phyloP scores from a whole-genome alignment of 2,797 vertebrate species.

The Acanthornis magna region DNA sequence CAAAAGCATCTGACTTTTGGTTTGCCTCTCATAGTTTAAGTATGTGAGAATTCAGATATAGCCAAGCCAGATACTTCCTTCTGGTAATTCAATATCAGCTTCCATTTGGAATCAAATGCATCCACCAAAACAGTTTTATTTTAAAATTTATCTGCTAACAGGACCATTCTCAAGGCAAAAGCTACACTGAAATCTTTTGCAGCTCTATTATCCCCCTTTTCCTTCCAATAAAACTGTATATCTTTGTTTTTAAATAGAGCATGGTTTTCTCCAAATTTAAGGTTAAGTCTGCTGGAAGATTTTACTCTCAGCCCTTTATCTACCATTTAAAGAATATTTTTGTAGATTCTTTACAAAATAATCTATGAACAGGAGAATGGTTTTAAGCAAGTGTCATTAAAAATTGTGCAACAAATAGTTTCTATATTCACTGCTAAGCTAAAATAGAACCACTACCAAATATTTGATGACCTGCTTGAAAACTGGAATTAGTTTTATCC shows the following conservation, averaged over 20 bases:
- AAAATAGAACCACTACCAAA: background rate
- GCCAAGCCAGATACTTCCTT: background rate
- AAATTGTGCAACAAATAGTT: background rate
- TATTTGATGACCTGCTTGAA: background rate
- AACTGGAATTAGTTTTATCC: background rate
- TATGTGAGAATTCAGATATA: background rate
- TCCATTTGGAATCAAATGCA: background rate
- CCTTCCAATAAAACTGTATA: background rate
- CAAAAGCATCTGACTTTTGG: background rate
- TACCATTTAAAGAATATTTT: background rate
- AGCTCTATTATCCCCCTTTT: background rate
- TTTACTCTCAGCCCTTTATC: background rate
- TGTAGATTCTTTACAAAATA: background rate
- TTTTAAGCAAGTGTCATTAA: background rate
- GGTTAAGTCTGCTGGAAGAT: background rate
- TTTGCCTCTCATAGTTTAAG: background rate
- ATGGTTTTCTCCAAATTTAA: background rate
- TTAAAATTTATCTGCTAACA: slow-evolving; percentile 3
- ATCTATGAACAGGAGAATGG: background rate
- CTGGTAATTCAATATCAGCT: background rate
- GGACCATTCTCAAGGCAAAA: background rate
- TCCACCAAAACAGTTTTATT: background rate
- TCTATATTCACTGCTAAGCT: background rate
- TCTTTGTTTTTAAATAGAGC: background rate
- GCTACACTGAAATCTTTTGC: background rate